Base-by-base conservation (phyloP, 37 sponge, comb jelly and placozoan species). In the Crambe crambe region DNA sequence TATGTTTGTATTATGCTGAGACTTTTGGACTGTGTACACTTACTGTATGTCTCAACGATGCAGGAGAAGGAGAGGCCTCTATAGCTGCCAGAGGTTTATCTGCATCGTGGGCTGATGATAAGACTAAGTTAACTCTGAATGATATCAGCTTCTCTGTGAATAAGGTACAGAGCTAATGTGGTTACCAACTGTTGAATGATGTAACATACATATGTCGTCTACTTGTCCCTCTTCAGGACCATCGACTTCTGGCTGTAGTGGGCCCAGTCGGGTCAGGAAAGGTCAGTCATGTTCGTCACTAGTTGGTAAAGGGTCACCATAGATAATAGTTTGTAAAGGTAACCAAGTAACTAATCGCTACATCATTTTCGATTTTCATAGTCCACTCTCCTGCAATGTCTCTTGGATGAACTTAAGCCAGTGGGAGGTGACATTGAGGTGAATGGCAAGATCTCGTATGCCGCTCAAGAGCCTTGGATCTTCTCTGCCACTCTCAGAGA, bases 141-240 rank as follows among this genome's bases (percentile, higher is more conserved):
- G 80, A 73, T 35, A 51, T 86, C 75, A 73, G 18, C 68, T 75
- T 86, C 27, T 32, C 37, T n/a, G 80, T 86, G 56, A 63, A 73
- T 27, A 32, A 84, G 85, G 85, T 84, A 26, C 12, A 20, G 6
- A 25, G 27, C 4, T 3, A 60, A n/a, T n/a, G 61, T 60, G 17
- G 61, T 60, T 20, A 26, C 3, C 23, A 60, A 6, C 6, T 40
- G 25, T 3, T 15, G 6, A 36, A 6, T 68, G 38, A 20, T 10
- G 37, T 37, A 36, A 5, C 38, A 25, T 36, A 10, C 34, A 17
- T 20, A 9, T 29, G 69, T 9, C 21, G n/a, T n/a, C n/a, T n/a
- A n/a, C n/a, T n/a, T 43, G 6, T 18, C 18, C 20, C 9, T 2
- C 9, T 5, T 3, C 5, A 72, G 72, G 47, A 72, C 2, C 51